A percentile compares a stretch with the other conserved stretches of the same genome.
Evolutionary conservation across 1,140 invertebrate genomes (phyloP).

Genomic region (Homarus americanus): DNA sequence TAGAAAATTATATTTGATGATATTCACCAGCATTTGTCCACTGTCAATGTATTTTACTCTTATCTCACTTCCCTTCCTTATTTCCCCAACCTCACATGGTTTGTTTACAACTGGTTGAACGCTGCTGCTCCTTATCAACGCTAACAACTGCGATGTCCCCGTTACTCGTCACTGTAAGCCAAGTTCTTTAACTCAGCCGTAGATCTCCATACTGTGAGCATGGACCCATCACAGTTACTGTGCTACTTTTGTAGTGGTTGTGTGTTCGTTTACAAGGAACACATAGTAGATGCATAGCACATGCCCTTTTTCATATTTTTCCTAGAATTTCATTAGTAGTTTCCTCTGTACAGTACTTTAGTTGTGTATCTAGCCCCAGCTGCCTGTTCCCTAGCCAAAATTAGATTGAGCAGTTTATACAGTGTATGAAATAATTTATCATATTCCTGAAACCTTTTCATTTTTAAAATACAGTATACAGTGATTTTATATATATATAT

Average conservation of each 20-base stretch:
- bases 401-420: not conserved
- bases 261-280: not conserved
- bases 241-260: not conserved
- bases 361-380: not conserved
- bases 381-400: not conserved
- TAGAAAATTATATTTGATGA: not conserved
- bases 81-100: not conserved
- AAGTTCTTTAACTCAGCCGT: not conserved
- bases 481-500: too few relatives aligned
- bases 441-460: not conserved
- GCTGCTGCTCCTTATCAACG: not conserved
- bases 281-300: not conserved
- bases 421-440: not conserved
- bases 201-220: not conserved
- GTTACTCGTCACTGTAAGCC: not conserved
- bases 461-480: too few relatives aligned
- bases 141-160: not conserved
- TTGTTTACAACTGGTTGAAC: conserved; percentile 5
- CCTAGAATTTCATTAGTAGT: not conserved
- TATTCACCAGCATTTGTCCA: not conserved
- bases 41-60: conserved; percentile 5
- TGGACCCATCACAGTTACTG: not conserved
- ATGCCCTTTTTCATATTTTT: not conserved
- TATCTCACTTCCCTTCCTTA: not conserved
- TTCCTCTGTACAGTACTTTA: not conserved